Percentiles rank a stretch among this genome's conserved stretches.
These are phyloP conservation scores for Vandiemenella viatica DNA, from an alignment of 2,888 invertebrate species.

Conservation along the genomic window DNA sequence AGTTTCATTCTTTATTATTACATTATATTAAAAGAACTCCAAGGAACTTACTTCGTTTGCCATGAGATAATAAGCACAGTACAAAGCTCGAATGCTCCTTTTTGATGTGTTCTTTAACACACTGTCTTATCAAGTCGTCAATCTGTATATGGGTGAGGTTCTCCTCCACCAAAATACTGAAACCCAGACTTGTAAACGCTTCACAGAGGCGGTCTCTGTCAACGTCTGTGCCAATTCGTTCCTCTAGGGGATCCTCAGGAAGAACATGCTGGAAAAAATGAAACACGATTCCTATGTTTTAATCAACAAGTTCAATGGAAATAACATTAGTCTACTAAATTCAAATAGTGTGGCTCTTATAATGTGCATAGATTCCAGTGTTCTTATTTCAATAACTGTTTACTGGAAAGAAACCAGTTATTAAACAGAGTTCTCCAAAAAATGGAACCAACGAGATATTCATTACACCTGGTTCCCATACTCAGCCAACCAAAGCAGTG, in stretches of 20 bases:
- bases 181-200: constrained; percentile 28
- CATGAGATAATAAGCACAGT: constrained; percentile 32
- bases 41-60: constrained; percentile 24
- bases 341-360: too few relatives aligned
- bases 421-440: too few relatives aligned
- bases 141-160: constrained; percentile 25
- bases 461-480: too few relatives aligned
- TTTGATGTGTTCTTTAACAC: constrained; percentile 17
- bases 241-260: constrained; percentile 20
- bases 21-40: too few relatives aligned
- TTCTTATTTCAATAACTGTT: too few relatives aligned
- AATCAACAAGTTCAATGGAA: background rate
- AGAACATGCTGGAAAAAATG: constrained; percentile 19
- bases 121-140: constrained; percentile 18
- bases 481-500: too few relatives aligned
- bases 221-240: constrained; percentile 26
- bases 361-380: too few relatives aligned
- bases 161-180: constrained; percentile 21
- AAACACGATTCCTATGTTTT: constrained; percentile 10
- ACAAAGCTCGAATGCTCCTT: constrained; percentile 27
- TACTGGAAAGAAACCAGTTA: too few relatives aligned
- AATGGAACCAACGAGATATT: too few relatives aligned
- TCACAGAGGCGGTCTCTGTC: constrained; percentile 25
- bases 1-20: too few relatives aligned
- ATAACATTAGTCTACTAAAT: background rate